Base-by-base conservation (phyloP, 2,113 vertebrate species). In the Pseudorasbora parva region DNA sequence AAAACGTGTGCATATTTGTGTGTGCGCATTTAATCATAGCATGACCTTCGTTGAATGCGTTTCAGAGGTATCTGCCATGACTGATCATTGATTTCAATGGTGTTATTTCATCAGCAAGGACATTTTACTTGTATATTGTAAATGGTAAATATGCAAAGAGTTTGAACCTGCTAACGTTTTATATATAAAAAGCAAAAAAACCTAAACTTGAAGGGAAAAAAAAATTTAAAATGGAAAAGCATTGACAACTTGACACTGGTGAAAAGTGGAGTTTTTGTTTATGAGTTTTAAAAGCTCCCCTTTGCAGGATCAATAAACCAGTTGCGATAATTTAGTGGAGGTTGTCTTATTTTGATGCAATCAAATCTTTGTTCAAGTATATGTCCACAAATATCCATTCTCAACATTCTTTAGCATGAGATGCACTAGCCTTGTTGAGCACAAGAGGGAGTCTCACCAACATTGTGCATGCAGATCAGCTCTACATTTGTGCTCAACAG, bases 41-140 rank as follows among this genome's bases (percentile, higher is more conserved):
- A 89, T 91, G 82, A 94, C 89, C 83, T 89, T 94, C 93, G 94
- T 92, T 94, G 95, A 97, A 96, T 97, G 96, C 96, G 95, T 94
- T 92, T 93, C 86, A 90, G 93, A 75, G 93, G 91, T 92, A 89
- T 89, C 88, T 83, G 82, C 83, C 66, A 86, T 89, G 78, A 91
- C 60, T 93, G 87, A 91, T 86, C 56, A 79, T 91, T 90, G 69
- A 87, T 91, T 92, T 86, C 78, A 84, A 54, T 85, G 8, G 54
- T 82, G n/a, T 81, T 91, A 87, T 82, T 88, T 78, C 88, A 85
- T 91, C 84, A 88, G 79, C 84, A 83, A 60, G 86, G 88, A 87
- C 41, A 69, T 82, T 87, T 84, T 82, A 88, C 86, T 88, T 88
- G 88, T 89, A 82, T 86, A 90, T 88, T 92, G 88, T 93, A 91